Base-by-base conservation (phyloP, 2,888 invertebrate species). In the Alsophila aescularia region DNA sequence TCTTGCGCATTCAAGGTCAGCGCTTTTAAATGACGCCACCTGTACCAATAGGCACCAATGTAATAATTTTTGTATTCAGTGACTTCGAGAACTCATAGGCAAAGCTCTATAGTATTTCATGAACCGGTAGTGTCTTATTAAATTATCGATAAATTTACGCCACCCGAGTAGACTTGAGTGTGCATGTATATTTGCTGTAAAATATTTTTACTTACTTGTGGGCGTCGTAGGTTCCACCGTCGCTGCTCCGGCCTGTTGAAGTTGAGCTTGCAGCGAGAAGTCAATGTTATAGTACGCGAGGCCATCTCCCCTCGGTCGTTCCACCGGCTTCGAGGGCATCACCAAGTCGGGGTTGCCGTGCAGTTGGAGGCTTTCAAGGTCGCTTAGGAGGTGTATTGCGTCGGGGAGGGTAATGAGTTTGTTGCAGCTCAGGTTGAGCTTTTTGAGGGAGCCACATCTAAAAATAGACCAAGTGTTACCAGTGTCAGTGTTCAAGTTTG, bases 221-320 rank as follows among this genome's bases (percentile, higher is more conserved):
- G 95, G 93, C 32, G 96, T 94, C 7, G 93, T 92, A 0, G 96
- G 95, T 48, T 94, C 93, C 1, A 96, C 95, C 7, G 96, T 95
- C 55, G 95, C 95, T 0, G 98, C 98, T 0, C 98, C 98, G 14
- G 98, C 98, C 62, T 98, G 85, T 62, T 97, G 93, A 50, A 99
- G 87, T 84, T 99, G 99, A 72, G 98, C 96, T 92, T 98, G 98
- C 60, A 99, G 92, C 0, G 99, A 98, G 92, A 99, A 99, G 91
- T 99, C 99, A 53, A 99, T 98, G 77, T 99, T 99, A 85, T 99
- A 99, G 88, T 96, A 99, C 79, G 97, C 97, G 42, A 97, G 87
- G 0, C 97, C 97, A 34, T 96, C 93, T 1, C 96, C 96, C 59
- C 95, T 93, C 67, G 95, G 94, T 21, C 94, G 91, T 81, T 97